Base-by-base conservation (phyloP, 2,888 invertebrate species). In the Pelosia muscerda region DNA sequence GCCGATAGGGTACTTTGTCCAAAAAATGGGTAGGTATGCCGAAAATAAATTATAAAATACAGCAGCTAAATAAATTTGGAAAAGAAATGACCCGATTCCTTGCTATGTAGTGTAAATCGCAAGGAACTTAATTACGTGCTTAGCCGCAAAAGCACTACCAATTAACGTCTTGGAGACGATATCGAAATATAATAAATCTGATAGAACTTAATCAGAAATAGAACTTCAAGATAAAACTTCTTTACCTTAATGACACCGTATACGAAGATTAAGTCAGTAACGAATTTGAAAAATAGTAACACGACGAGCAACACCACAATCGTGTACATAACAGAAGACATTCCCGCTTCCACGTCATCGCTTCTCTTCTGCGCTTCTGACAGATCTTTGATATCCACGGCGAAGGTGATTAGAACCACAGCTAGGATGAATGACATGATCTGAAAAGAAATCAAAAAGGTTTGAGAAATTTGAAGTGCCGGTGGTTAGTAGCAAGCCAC, bases 181-280 rank as follows among this genome's bases (percentile, higher is more conserved):
- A n/a, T n/a, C n/a, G n/a, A n/a, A n/a, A n/a, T n/a, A n/a, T n/a
- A n/a, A n/a, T n/a, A n/a, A n/a, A n/a, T n/a, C n/a, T n/a, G n/a
- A n/a, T n/a, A n/a, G n/a, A n/a, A n/a, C n/a, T n/a, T n/a, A 23
- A 11, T 23, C 4, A 55, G 2, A 56, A 26, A 10, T 11, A 54
- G 22, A 2, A 54, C 10, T 9, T 15, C 8, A n/a, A 11, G n/a
- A 23, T 11, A 9, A 26, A 62, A 22, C 0, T 28, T 8, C 8
- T 4, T 61, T 68, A 93, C 94, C 92, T 89, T 92, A 75, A 91
- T 88, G 8, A 92, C 94, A 25, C 92, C 92, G 70, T 89, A 94
- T 5, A 93, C 91, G 69, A 93, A 92, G 65, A 92, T 79, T 81
- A 94, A 70, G 34, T 95, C 93, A 3, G 90, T 75, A 1, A 94